phyloP scores from a whole-genome alignment of 2,113 vertebrate species.

The Prochilodus magdalenae region DNA sequence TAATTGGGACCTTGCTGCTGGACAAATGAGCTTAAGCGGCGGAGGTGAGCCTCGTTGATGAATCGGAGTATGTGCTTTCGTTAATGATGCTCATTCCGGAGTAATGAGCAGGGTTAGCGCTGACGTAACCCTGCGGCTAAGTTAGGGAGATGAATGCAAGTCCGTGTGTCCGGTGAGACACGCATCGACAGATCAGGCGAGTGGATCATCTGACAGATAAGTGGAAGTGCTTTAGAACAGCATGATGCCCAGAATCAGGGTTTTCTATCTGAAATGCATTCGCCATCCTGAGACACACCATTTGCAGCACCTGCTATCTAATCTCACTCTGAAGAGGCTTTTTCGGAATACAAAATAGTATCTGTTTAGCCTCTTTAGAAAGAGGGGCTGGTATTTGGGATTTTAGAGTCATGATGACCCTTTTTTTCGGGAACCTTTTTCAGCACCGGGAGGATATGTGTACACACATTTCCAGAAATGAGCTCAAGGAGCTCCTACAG shows the following conservation, averaged over 20 bases:
- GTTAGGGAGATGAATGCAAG: constrained; percentile 65
- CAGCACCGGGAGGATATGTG: neutral
- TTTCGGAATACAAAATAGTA: constrained; percentile 30
- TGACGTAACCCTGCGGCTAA: constrained; percentile 66
- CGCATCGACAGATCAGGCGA: constrained; percentile 20
- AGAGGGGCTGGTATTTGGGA: neutral
- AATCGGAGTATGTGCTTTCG: constrained; percentile 64
- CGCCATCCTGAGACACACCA: constrained; percentile 13
- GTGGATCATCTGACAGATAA: constrained; percentile 38
- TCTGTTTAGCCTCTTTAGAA: constrained; percentile 44
- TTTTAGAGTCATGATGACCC: neutral
- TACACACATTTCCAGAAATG: constrained; percentile 22
- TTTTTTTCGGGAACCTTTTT: neutral
- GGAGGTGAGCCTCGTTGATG: constrained; percentile 69
- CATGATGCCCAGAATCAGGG: constrained; percentile 34
- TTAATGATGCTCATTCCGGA: constrained; percentile 70
- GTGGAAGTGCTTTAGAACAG: constrained; percentile 30
- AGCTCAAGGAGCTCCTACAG: constrained; percentile 2
- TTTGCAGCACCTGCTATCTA: constrained; percentile 29
- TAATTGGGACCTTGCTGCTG: constrained; percentile 61
- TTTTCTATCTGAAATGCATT: constrained; percentile 43
- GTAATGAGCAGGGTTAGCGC: constrained; percentile 75
- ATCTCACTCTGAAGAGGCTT: constrained; percentile 32
- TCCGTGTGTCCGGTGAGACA: constrained; percentile 26
- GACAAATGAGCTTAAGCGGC: constrained; percentile 70